phyloP scores from a whole-genome alignment of 2,888 invertebrate genomes.

The Chrysodeixis includens region DNA sequence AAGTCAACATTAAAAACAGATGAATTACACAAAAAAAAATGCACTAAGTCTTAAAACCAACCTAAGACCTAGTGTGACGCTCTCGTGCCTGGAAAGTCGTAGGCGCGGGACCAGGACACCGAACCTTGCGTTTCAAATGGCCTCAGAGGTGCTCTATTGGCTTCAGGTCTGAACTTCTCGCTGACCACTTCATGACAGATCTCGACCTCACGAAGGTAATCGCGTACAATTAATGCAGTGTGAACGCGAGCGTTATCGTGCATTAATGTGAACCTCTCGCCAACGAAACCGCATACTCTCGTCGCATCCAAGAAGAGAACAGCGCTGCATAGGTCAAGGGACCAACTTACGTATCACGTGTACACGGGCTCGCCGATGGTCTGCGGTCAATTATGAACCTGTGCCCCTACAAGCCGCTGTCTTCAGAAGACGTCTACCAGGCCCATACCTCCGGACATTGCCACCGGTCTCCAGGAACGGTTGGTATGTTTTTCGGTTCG shows the following conservation, averaged over 20 bases:
- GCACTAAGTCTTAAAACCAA: background rate
- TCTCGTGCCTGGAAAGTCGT: constrained; percentile 8
- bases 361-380: too few relatives aligned
- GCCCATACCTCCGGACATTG: too few relatives aligned
- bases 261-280: constrained; percentile 29
- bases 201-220: constrained; percentile 45
- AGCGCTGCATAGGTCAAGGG: too few relatives aligned
- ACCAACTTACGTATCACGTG: too few relatives aligned
- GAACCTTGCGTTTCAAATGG: constrained; percentile 6
- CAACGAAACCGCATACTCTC: constrained; percentile 27
- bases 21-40: background rate
- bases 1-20: background rate
- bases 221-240: constrained; percentile 24
- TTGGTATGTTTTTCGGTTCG: too few relatives aligned
- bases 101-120: background rate
- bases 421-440: too few relatives aligned
- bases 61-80: background rate
- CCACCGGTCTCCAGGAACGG: too few relatives aligned
- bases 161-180: constrained; percentile 2
- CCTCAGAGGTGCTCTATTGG: background rate
- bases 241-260: constrained; percentile 46
- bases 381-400: too few relatives aligned
- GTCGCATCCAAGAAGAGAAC: constrained; percentile 35
- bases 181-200: constrained; percentile 47
- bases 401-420: too few relatives aligned